Evolutionary conservation across 2,113 vertebrate genomes (phyloP), one percentile per base, ranked within the genome.

Genomic region (Mohoua ochrocephala): DNA sequence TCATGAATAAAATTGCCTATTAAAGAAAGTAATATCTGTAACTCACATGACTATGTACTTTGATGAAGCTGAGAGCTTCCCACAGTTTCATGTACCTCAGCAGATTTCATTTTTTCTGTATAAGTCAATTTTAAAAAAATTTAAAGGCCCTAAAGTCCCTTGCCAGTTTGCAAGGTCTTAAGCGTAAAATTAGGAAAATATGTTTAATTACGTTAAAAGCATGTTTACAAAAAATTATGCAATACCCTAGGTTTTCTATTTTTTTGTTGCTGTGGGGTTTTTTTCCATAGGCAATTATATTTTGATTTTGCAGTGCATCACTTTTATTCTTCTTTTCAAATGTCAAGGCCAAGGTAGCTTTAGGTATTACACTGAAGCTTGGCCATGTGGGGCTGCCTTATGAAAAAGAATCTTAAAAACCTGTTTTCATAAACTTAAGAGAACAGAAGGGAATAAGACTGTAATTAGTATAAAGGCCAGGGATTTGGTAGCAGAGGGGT

Each of bases 401-500:
- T 27, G 22, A 69, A 89, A 91, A 80, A 61, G 6, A 65, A 69
- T 30, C 28, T 75, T 39, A 17, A 50, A 74, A 65, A 41, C 0
- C 2, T 27, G 26, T 45, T 91, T 67, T 31, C 26, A 56, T 64
- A 52, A 64, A 88, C 17, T 31, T 69, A 83, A 57, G 23, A 74
- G 9, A 78, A 73, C 10, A 87, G 8, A 84, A 42, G 6, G 5
- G 7, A 73, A 28, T 61, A 41, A 69, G 30, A 35, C 35, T 37
- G 2, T 17, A 56, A 37, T n/a, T 57, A 10, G 19, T 31, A 67
- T 26, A 65, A 89, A 70, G 20, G 5, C 11, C 14, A 74, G 33
- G 2, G 11, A 9, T 41, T 77, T 83, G 11, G 27, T 14, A n/a
- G 24, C 2, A 11, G 20, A 12, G 12, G 11, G 4, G 4, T 1